Percentiles rank a stretch among this genome's conserved stretches.
Evolutionary conservation across 2,888 invertebrate genomes (phyloP).

Genomic region (Cantharis rufa): DNA sequence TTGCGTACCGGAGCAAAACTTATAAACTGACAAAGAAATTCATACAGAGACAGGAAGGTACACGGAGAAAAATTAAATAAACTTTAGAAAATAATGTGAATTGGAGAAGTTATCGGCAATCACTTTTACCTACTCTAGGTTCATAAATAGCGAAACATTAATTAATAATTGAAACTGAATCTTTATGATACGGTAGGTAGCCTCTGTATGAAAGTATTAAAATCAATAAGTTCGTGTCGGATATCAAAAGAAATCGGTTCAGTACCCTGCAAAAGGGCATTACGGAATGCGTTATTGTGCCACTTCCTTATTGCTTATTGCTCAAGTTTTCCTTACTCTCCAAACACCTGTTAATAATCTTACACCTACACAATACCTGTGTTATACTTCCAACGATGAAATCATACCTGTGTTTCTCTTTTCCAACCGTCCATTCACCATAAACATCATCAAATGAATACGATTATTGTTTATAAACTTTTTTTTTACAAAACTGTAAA

Average conservation of each 20-base stretch:
- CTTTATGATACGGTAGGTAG: slow-evolving; percentile 1
- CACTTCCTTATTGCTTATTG: slow-evolving; percentile 31
- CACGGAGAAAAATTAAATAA: too few species aligned
- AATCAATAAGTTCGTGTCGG: slow-evolving; percentile 17
- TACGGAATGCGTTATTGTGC: slow-evolving; percentile 31
- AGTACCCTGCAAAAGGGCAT: slow-evolving; percentile 29
- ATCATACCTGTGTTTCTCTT: slow-evolving; percentile 15
- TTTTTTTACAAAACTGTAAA: not conserved
- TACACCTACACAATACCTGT: slow-evolving; percentile 21
- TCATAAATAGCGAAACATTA: not conserved
- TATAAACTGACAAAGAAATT: not conserved
- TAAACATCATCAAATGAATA: slow-evolving; percentile 18
- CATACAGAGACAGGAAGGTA: not conserved
- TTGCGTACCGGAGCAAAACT: not conserved
- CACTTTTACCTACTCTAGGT: too few species aligned
- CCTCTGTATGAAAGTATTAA: slow-evolving; percentile 2
- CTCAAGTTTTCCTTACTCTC: slow-evolving; percentile 17
- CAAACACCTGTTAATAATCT: slow-evolving; percentile 32
- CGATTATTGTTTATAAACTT: slow-evolving; percentile 3
- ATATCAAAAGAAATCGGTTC: slow-evolving; percentile 31
- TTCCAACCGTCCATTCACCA: slow-evolving; percentile 7
- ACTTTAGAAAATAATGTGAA: too few species aligned
- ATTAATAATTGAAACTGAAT: not conserved
- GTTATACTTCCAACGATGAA: slow-evolving; percentile 11
- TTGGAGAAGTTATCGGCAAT: too few species aligned